Conservation (phyloP, 1,140 invertebrate genomes). For the Plectrocnemia conspersa region DNA sequence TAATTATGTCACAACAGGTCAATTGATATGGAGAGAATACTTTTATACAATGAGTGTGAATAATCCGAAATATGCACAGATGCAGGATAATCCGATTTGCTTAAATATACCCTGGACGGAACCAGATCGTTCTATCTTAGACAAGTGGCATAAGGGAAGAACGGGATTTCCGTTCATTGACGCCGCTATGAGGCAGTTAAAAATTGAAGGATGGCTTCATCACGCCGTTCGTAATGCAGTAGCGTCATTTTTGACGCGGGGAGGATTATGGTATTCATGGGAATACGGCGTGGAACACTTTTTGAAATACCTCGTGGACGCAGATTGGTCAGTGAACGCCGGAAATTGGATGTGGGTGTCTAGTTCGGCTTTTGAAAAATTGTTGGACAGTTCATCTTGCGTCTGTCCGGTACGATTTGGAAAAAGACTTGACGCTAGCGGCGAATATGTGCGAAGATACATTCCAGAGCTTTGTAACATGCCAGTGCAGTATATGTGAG, state of each 20-base stretch:
- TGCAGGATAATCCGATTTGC: slow-evolving; percentile 69
- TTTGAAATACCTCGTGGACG: slow-evolving; percentile 64
- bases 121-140: slow-evolving; percentile 48
- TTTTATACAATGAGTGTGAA: slow-evolving; percentile 72
- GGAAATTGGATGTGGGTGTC: slow-evolving; percentile 82
- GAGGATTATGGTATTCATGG: slow-evolving; percentile 71
- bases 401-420: slow-evolving; percentile 65
- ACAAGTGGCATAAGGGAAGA: slow-evolving; percentile 62
- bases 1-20: slow-evolving; percentile 44
- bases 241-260: slow-evolving; percentile 67
- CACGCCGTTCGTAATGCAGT: slow-evolving; percentile 67
- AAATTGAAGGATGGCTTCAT: slow-evolving; percentile 65
- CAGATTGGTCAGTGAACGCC: slow-evolving; percentile 65
- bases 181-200: slow-evolving; percentile 66
- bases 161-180: slow-evolving; percentile 76
- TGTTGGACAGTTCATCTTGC: slow-evolving; percentile 61
- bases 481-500: slow-evolving; percentile 63
- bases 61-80: slow-evolving; percentile 61
- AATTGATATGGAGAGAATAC: slow-evolving; percentile 75
- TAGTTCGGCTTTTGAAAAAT: slow-evolving; percentile 64
- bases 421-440: slow-evolving; percentile 64
- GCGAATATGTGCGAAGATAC: slow-evolving; percentile 66
- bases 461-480: slow-evolving; percentile 63
- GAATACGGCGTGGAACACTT: slow-evolving; percentile 62
- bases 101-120: slow-evolving; percentile 68